These are phyloP conservation scores for Melierax canorus DNA, from an alignment of 2,113 vertebrate genomes.

Conservation along the genomic window DNA sequence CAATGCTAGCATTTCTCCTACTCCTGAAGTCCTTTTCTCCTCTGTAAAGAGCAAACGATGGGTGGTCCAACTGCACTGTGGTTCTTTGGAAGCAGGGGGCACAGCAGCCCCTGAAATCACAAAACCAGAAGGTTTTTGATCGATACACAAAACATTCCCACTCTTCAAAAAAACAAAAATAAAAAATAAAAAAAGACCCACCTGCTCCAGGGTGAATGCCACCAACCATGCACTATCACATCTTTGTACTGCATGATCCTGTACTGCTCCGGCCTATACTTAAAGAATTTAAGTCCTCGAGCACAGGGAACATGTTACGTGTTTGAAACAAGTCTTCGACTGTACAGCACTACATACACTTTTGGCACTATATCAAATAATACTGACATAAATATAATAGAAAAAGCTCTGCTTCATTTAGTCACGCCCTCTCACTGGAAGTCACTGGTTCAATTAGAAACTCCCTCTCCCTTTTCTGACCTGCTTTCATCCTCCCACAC, in stretches of 20 bases:
- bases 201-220: constrained; percentile 53
- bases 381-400: constrained; percentile 39
- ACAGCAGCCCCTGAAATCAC: constrained; percentile 8
- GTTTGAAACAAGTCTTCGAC: not conserved
- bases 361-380: constrained; percentile 35
- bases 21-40: not conserved
- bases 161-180: not conserved
- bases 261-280: not conserved
- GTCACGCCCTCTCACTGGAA: constrained; percentile 57
- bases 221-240: constrained; percentile 8
- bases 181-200: not conserved
- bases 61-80: not conserved
- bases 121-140: not conserved
- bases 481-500: constrained; percentile 52
- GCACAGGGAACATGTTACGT: not conserved
- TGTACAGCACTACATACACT: not conserved
- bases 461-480: constrained; percentile 43
- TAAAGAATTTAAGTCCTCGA: not conserved
- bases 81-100: not conserved
- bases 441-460: constrained; percentile 53
- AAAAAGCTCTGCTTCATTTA: constrained; percentile 12
- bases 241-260: constrained; percentile 57
- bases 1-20: not conserved
- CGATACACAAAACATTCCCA: not conserved
- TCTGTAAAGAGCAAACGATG: not conserved